Evolutionary conservation across 1,140 invertebrate species (phyloP).

Genomic region (Camponotus vicinus): DNA sequence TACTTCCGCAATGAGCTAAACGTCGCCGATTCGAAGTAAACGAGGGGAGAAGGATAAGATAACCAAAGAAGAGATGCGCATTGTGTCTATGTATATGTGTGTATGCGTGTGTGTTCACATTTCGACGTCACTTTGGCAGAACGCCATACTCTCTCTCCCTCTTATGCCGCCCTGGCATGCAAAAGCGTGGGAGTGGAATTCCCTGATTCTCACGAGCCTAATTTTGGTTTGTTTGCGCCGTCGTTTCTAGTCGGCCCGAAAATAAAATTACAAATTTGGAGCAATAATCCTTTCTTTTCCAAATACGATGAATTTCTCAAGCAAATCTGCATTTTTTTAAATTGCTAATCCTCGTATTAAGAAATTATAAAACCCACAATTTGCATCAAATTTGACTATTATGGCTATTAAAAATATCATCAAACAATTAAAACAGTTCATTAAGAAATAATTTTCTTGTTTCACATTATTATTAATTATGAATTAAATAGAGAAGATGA

Average conservation of each 20-base stretch:
- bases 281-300: slow-evolving; percentile 57
- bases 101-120: too few species aligned
- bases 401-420: background rate
- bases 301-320: background rate
- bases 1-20: slow-evolving; percentile 52
- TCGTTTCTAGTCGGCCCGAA: slow-evolving; percentile 59
- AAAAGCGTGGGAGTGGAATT: slow-evolving; percentile 76
- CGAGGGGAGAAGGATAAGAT: slow-evolving; percentile 52
- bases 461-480: background rate
- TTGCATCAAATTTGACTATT: background rate
- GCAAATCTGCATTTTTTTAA: slow-evolving; percentile 53
- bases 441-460: slow-evolving; percentile 8
- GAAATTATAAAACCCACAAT: background rate
- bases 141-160: background rate
- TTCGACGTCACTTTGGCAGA: too few species aligned
- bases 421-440: background rate
- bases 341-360: background rate
- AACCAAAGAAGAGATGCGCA: slow-evolving; percentile 52
- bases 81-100: background rate
- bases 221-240: slow-evolving; percentile 66
- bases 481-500: too few species aligned
- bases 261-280: slow-evolving; percentile 71
- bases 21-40: slow-evolving; percentile 33
- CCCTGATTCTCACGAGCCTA: slow-evolving; percentile 76
- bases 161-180: slow-evolving; percentile 22